A percentile compares a stretch with the other conserved stretches of the same genome.
phyloP scores from a whole-genome alignment of 2,888 invertebrate genomes.

The Eilema sororculum region DNA sequence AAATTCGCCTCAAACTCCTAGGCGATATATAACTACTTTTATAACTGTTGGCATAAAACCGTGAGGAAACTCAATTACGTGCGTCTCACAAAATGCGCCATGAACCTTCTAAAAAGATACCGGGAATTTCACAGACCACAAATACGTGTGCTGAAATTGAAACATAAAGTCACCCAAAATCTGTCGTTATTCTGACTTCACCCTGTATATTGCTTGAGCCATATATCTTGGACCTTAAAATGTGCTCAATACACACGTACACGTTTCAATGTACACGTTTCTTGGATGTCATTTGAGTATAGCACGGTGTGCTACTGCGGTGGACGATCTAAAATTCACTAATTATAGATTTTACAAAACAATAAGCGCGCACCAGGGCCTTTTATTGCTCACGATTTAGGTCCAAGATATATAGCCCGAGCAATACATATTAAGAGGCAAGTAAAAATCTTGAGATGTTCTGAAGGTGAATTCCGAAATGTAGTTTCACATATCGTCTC shows the following conservation, averaged over 20 bases:
- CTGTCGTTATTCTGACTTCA: constrained; percentile 28
- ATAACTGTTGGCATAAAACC: constrained; percentile 6
- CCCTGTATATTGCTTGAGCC: too few species aligned
- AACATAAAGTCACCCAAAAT: constrained; percentile 41
- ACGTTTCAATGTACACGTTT: too few species aligned
- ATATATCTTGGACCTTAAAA: too few species aligned
- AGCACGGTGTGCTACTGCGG: too few species aligned
- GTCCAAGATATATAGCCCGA: too few species aligned
- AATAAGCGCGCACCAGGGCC: too few species aligned
- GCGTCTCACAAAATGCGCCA: constrained; percentile 6
- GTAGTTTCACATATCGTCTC: constrained; percentile 34
- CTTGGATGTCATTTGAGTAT: too few species aligned
- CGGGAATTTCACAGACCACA: constrained; percentile 19
- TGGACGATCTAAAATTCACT: too few species aligned
- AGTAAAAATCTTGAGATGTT: constrained; percentile 18
- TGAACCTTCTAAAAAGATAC: constrained; percentile 7
- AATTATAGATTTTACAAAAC: too few species aligned
- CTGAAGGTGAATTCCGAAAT: constrained; percentile 17
- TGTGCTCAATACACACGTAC: too few species aligned
- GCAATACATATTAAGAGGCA: constrained; percentile 18
- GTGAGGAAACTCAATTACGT: constrained; percentile 21
- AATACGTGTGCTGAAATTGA: constrained; percentile 42
- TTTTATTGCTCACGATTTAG: too few species aligned
- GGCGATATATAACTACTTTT: not conserved
- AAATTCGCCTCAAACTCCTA: not conserved